Percentiles rank a stretch among this genome's conserved stretches.
phyloP scores from a whole-genome alignment of 2,797 vertebrate genomes.

The Onychomys leucogaster region DNA sequence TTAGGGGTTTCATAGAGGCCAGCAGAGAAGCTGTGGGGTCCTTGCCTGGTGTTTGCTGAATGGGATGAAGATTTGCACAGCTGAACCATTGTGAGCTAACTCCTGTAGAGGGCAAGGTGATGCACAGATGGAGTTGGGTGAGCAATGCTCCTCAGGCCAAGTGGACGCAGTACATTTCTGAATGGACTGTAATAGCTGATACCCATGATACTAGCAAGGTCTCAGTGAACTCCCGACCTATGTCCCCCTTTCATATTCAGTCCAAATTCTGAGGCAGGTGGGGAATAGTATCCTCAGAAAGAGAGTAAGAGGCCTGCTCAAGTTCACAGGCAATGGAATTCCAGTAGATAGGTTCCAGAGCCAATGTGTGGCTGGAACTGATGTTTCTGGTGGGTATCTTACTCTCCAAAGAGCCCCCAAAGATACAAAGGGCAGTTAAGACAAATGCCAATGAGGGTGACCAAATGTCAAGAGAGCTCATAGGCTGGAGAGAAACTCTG shows the following conservation, averaged over 20 bases:
- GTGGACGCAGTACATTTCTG: neutral
- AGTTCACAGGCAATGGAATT: conserved; percentile 19
- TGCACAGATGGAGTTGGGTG: neutral
- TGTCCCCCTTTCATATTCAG: neutral
- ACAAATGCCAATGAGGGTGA: neutral
- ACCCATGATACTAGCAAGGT: neutral
- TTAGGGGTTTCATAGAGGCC: neutral
- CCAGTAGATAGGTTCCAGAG: neutral
- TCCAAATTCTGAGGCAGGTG: conserved; percentile 14
- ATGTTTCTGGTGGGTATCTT: neutral
- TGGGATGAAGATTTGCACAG: neutral
- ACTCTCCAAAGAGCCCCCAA: neutral
- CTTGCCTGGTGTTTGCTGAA: neutral
- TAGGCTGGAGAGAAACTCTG: neutral
- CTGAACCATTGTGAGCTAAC: neutral
- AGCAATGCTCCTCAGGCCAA: neutral
- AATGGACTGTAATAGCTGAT: neutral
- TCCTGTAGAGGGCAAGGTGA: neutral
- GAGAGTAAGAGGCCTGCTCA: neutral
- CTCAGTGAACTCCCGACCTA: neutral
- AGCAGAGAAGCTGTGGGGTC: neutral
- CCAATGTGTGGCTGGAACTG: neutral
- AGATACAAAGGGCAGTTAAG: neutral
- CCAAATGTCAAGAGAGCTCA: neutral
- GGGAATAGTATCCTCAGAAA: neutral